Percentiles rank a stretch among this genome's conserved stretches.
These are phyloP conservation scores for Pangasianodon gigas DNA, from an alignment of 2,113 vertebrate species.

Conservation along the genomic window DNA sequence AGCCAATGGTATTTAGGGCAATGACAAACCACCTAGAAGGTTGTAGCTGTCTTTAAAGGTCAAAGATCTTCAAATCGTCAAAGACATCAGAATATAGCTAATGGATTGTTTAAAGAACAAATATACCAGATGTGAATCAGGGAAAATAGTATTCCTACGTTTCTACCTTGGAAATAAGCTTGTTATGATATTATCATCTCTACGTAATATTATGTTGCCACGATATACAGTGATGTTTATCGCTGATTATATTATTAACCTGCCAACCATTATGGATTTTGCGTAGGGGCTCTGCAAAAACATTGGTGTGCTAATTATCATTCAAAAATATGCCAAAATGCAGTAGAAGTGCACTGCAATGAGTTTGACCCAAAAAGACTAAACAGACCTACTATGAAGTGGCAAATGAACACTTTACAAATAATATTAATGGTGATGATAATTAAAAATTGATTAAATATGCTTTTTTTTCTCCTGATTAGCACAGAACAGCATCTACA, in stretches of 20 bases:
- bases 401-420: background rate
- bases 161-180: background rate
- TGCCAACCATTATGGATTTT: background rate
- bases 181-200: background rate
- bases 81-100: background rate
- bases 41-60: conserved; percentile 30
- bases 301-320: background rate
- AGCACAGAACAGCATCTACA: background rate
- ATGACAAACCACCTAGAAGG: conserved; percentile 20
- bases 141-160: background rate
- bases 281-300: background rate
- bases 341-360: background rate
- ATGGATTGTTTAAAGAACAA: background rate
- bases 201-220: background rate
- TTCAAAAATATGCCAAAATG: background rate
- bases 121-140: background rate
- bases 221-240: background rate
- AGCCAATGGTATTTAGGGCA: conserved; percentile 18
- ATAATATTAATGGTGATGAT: too few relatives aligned
- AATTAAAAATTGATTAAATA: too few relatives aligned
- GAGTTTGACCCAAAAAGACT: background rate
- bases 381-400: background rate
- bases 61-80: conserved; percentile 32
- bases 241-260: background rate
- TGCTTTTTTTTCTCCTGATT: too few relatives aligned